Conservation (phyloP, 2,797 vertebrate genomes). For the Lepus oiostolus region DNA sequence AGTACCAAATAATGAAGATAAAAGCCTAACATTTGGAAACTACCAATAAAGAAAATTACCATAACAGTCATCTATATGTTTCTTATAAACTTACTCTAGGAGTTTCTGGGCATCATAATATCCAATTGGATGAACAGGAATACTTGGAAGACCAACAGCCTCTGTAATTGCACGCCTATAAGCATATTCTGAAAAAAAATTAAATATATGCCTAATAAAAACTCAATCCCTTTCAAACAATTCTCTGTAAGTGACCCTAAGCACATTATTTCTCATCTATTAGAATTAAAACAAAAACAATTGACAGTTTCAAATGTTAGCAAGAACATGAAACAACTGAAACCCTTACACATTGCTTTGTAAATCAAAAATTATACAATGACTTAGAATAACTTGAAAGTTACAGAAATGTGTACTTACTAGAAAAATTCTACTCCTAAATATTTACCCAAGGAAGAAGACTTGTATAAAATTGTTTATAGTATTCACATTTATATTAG, state of each 20-base stretch:
- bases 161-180: conserved; percentile 89
- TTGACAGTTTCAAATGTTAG: background rate
- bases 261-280: background rate
- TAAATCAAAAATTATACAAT: background rate
- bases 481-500: background rate
- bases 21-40: background rate
- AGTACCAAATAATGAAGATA: background rate
- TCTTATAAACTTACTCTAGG: conserved; percentile 90
- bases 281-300: background rate
- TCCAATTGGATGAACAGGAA: conserved; percentile 97
- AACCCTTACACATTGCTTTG: background rate
- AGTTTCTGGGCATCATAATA: conserved; percentile 93
- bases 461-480: background rate
- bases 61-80: background rate
- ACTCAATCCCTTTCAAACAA: background rate
- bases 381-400: conserved; percentile 2
- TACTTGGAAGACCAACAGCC: conserved; percentile 94
- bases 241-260: background rate
- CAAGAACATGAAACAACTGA: background rate
- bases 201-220: background rate
- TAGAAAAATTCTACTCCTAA: background rate
- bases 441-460: background rate
- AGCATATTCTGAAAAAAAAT: conserved; percentile 91
- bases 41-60: background rate
- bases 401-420: background rate